These are phyloP conservation scores for Anableps anableps DNA, from an alignment of 2,797 vertebrate genomes.

Conservation along the genomic window DNA sequence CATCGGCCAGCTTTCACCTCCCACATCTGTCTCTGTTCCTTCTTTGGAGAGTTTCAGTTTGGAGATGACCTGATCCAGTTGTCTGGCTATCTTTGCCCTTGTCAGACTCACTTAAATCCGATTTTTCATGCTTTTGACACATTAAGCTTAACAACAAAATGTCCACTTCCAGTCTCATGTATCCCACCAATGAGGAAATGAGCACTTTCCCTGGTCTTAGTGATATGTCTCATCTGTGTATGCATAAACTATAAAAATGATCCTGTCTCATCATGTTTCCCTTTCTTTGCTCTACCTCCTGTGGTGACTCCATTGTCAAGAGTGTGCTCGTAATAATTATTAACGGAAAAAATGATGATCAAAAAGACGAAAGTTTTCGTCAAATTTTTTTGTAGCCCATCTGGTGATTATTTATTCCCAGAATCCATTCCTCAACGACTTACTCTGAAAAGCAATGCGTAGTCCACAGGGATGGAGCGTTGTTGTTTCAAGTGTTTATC, in stretches of 20 bases:
- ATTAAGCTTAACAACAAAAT: not conserved
- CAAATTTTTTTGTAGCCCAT: not conserved
- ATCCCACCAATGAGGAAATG: no score
- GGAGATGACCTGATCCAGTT: no score
- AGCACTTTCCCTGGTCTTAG: no score
- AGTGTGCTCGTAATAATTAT: not conserved
- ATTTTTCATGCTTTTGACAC: not conserved
- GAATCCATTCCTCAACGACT: conserved; percentile 6
- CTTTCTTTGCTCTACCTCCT: not conserved
- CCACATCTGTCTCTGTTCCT: not conserved
- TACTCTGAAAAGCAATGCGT: conserved; percentile 20
- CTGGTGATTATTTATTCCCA: conserved; percentile 1
- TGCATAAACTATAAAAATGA: no score
- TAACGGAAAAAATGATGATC: not conserved
- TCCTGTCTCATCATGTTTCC: not conserved
- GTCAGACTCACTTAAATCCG: not conserved
- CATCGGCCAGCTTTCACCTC: not conserved
- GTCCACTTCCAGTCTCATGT: no score
- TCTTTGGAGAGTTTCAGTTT: not conserved
- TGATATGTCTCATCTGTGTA: no score
- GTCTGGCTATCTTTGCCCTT: not conserved
- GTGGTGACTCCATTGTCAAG: not conserved
- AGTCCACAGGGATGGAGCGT: not conserved
- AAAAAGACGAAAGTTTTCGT: not conserved
- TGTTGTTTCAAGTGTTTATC: conserved; percentile 28